Evolutionary conservation across 2,888 invertebrate species (phyloP).

Genomic region (Yponomeuta evonymella): DNA sequence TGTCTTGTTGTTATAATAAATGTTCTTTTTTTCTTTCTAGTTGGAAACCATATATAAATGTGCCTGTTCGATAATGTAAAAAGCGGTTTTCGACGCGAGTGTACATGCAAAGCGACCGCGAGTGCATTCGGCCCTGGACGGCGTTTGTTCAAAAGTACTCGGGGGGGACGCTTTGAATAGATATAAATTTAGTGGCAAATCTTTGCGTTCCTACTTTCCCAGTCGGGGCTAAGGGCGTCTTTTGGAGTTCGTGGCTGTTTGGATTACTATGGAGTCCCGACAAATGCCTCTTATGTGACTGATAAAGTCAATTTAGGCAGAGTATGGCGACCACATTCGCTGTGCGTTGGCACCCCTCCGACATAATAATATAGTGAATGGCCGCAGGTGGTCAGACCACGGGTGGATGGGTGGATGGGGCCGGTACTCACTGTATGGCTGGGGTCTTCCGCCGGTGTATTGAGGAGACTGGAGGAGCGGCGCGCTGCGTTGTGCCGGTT

Average conservation of each 20-base stretch:
- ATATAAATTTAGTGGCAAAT: neutral
- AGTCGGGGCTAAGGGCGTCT: no score
- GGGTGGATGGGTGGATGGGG: neutral
- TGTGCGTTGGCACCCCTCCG: no score
- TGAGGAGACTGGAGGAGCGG: conserved; percentile 92
- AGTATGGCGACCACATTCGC: no score
- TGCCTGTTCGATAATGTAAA: neutral
- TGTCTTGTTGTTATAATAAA: no score
- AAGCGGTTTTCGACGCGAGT: neutral
- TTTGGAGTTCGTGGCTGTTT: no score
- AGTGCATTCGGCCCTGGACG: neutral
- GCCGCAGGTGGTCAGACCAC: no score
- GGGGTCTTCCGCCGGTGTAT: conserved; percentile 88
- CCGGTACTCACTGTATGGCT: conserved; percentile 88
- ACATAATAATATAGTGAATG: no score
- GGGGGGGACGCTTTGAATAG: neutral
- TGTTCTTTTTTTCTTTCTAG: no score
- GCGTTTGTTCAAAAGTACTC: neutral
- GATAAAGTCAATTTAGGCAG: no score
- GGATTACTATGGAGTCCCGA: no score
- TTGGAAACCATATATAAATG: no score
- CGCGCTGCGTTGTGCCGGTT: conserved; percentile 79
- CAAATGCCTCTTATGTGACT: no score
- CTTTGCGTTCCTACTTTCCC: neutral
- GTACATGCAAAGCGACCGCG: neutral